These are phyloP conservation scores for Arctocebus calabarensis DNA, from an alignment of 2,797 vertebrate species.

Conservation along the genomic window DNA sequence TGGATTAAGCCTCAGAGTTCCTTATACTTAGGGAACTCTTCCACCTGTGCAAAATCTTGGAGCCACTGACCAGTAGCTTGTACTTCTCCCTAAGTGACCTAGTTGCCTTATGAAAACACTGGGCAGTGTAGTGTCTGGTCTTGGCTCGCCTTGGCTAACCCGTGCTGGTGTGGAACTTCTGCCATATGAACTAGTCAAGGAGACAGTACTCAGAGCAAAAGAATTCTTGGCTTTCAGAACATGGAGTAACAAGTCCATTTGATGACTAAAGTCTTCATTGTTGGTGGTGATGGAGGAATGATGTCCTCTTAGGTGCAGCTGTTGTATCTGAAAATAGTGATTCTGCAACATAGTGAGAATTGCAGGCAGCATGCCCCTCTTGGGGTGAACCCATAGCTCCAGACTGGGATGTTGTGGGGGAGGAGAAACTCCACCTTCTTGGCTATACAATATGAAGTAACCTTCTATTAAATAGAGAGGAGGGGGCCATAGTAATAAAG, in stretches of 20 bases:
- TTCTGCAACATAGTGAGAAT: neutral
- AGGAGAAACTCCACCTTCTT: neutral
- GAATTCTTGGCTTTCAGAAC: neutral
- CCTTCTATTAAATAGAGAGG: neutral
- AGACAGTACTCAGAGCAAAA: neutral
- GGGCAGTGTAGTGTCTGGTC: neutral
- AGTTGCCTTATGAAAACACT: too few relatives aligned
- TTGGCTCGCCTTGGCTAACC: neutral
- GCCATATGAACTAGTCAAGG: neutral
- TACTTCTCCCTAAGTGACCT: neutral
- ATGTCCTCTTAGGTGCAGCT: neutral
- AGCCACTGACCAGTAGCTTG: neutral
- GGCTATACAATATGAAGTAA: neutral
- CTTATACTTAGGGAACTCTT: neutral
- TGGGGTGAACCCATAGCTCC: neutral
- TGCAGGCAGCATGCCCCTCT: neutral
- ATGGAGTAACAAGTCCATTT: neutral
- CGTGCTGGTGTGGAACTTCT: neutral
- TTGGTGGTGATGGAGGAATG: too few relatives aligned
- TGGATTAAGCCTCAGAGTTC: neutral
- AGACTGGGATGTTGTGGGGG: neutral
- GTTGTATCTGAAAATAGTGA: neutral
- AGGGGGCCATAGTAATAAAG: neutral
- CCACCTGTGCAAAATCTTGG: neutral
- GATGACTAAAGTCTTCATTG: neutral